Evolutionary conservation across 1,140 invertebrate genomes (phyloP), one percentile per base, ranked within the genome.

Genomic region (Aphelinus certus): DNA sequence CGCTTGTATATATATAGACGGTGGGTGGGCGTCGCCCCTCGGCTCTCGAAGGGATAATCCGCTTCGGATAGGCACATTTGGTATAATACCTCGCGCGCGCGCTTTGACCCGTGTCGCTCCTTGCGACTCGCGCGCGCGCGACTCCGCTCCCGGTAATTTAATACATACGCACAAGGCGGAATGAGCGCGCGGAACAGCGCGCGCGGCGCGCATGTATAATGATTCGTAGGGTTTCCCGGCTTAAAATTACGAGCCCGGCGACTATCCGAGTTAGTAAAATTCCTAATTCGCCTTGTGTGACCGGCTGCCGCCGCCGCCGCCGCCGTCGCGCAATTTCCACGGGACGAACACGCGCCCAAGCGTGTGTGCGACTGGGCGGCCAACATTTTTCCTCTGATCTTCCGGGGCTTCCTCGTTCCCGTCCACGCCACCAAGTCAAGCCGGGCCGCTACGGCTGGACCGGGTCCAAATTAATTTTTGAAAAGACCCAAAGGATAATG

Each of bases 261-360:
- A 86, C 85, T 86, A 85, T 83, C 83, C 85, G 84, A 88, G 85
- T 86, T 86, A 84, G 86, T 86, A 85, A 86, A 88, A 87, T 88
- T 88, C 84, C 86, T 86, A 86, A 88, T 88, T 88, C 86, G 86
- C 79, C 78, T 26, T 26, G 26, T 26, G 26, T 26, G 26, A 26
- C 26, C 26, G 26, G 26, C 26, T 26, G 26, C 26, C 26, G 26
- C 26, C 26, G 26, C 26, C 26, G 26, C 26, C 26, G 26, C 26
- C 26, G 26, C 81, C 81, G 76, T 78, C 73, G 74, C 77, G 74
- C 71, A 76, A 69, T 67, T 48, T 56, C 57, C 71, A 63, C 75
- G 77, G 76, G 78, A 67, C 71, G 78, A 74, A 79, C 76, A 80
- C 78, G 76, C 79, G 75, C 63, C 70, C 65, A 74, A 74, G 74